Evolutionary conservation across 2,797 vertebrate species (phyloP).

Genomic region (Rachycentron canadum): DNA sequence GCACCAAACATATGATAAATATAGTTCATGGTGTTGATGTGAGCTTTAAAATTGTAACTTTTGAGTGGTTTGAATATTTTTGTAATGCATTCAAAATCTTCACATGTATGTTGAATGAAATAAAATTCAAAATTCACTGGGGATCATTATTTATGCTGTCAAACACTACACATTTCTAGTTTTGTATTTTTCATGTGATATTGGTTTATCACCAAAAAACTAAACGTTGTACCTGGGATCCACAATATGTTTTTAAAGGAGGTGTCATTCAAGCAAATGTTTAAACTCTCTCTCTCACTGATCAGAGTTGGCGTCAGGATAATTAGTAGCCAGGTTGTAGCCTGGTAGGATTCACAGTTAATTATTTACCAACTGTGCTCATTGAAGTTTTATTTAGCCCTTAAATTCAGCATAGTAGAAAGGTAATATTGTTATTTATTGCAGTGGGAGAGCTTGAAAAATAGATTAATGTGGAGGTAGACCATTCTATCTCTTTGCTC

Average conservation of each 20-base stretch:
- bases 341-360: constrained; percentile 30
- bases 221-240: constrained; percentile 37
- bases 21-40: constrained; percentile 35
- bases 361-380: constrained; percentile 57
- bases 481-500: not conserved
- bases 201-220: not conserved
- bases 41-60: constrained; percentile 29
- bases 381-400: constrained; percentile 28
- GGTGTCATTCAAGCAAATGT: constrained; percentile 44
- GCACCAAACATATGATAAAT: constrained; percentile 1
- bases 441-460: not conserved
- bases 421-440: not conserved
- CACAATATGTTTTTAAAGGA: constrained; percentile 1
- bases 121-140: not conserved
- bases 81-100: constrained; percentile 36
- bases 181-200: not conserved
- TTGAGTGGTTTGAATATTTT: constrained; percentile 47
- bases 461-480: not conserved
- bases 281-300: constrained; percentile 55
- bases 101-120: constrained; percentile 41
- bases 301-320: constrained; percentile 37
- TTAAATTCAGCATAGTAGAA: not conserved
- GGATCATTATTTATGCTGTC: not conserved
- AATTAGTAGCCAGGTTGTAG: constrained; percentile 58
- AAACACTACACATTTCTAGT: not conserved